Conservation (phyloP, 2,113 vertebrate genomes). For the Istiophorus platypterus region DNA sequence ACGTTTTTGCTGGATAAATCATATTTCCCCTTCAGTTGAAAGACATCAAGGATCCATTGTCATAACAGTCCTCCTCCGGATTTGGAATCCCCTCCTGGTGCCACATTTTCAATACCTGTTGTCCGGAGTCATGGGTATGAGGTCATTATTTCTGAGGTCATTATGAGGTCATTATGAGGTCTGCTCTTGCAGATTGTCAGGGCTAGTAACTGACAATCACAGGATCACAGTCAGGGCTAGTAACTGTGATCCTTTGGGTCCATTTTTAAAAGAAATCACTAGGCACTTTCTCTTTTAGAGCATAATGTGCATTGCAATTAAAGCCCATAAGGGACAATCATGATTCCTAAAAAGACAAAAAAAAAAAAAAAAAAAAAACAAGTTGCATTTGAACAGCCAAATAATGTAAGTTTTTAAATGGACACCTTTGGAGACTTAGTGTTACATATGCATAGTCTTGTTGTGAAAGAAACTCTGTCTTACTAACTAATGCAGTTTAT, state of each 20-base stretch:
- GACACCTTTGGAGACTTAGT: neutral
- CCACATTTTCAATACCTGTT: conserved; percentile 2
- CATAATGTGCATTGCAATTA: neutral
- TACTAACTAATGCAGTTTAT: neutral
- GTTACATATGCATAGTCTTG: no score
- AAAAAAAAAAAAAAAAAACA: neutral
- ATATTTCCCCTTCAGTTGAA: conserved; percentile 18
- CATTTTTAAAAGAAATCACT: neutral
- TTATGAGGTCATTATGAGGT: no score
- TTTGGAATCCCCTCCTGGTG: neutral
- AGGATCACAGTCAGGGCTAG: neutral
- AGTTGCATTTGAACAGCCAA: neutral
- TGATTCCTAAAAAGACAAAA: neutral
- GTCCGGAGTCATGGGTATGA: neutral
- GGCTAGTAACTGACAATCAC: neutral
- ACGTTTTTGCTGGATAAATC: neutral
- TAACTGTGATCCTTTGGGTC: neutral
- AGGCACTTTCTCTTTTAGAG: neutral
- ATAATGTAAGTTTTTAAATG: neutral
- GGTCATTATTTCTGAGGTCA: conserved; percentile 11
- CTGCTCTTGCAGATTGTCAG: neutral
- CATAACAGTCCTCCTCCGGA: neutral
- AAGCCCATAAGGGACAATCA: neutral
- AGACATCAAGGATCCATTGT: neutral
- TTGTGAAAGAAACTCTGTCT: no score